A percentile compares a stretch with the other conserved stretches of the same genome.
Evolutionary conservation across 2,888 invertebrate species (phyloP).

Genomic region (Macrosoma leucophasiata): DNA sequence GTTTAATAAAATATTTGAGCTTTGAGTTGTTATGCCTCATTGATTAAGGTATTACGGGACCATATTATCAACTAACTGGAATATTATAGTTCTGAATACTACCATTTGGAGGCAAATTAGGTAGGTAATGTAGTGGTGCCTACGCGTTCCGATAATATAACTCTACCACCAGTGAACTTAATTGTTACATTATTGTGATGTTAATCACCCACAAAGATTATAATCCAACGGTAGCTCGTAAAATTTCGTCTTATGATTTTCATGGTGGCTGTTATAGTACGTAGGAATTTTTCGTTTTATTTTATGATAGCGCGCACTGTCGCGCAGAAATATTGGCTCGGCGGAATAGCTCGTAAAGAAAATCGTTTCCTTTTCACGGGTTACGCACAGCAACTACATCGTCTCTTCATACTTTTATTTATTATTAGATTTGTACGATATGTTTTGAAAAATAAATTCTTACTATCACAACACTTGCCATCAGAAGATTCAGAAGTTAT

Average conservation of each 20-base stretch:
- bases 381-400: constrained; percentile 66
- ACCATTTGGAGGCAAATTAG: too few species aligned
- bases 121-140: too few species aligned
- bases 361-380: constrained; percentile 68
- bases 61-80: too few species aligned
- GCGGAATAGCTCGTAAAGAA: constrained; percentile 75
- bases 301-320: constrained; percentile 74
- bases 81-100: too few species aligned
- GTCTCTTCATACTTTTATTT: constrained; percentile 44
- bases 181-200: constrained; percentile 24
- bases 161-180: background rate
- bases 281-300: constrained; percentile 75
- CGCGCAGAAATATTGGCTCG: constrained; percentile 75
- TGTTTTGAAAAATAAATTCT: too few species aligned
- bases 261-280: constrained; percentile 61
- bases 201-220: constrained; percentile 59
- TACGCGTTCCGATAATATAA: too few species aligned
- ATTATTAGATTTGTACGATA: constrained; percentile 49
- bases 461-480: too few species aligned
- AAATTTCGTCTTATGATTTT: constrained; percentile 72
- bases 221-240: constrained; percentile 57
- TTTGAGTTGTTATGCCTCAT: too few species aligned
- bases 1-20: too few species aligned
- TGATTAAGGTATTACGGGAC: too few species aligned
- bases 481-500: too few species aligned